Conservation (phyloP, 2,797 vertebrate species). For the Brotula barbata region DNA sequence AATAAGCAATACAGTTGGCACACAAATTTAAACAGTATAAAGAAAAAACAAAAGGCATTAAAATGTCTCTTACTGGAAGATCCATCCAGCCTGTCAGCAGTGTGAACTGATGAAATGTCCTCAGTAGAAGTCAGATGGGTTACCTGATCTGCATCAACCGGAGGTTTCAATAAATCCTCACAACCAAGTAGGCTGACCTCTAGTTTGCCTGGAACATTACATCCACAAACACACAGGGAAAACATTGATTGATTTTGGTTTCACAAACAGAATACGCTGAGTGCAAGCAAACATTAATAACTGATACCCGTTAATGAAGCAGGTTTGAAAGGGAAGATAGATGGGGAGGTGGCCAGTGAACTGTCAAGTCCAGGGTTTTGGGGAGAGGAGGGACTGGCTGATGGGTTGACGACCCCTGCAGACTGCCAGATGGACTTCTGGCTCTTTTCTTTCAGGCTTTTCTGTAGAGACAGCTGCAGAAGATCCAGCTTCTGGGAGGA, state of each 20-base stretch:
- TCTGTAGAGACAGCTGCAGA: conserved; percentile 83
- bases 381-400: conserved; percentile 46
- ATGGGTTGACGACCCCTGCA: conserved; percentile 53
- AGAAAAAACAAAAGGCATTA: not conserved
- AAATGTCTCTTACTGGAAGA: conserved; percentile 71
- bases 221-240: too few relatives aligned
- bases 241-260: not conserved
- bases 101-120: conserved; percentile 58
- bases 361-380: conserved; percentile 40
- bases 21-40: not conserved
- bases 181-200: conserved; percentile 88
- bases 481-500: conserved; percentile 91
- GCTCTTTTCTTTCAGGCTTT: conserved; percentile 74
- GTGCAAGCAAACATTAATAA: not conserved
- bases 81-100: conserved; percentile 30
- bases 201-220: conserved; percentile 79
- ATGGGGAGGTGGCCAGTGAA: conserved; percentile 65
- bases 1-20: not conserved
- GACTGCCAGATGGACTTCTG: conserved; percentile 60
- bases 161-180: conserved; percentile 80
- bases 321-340: conserved; percentile 81
- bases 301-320: conserved; percentile 86
- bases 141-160: conserved; percentile 72
- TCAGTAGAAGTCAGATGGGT: conserved; percentile 47
- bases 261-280: not conserved